Evolutionary conservation across 2,888 invertebrate species (phyloP).

Genomic region (Melikaiella ostensackeni): DNA sequence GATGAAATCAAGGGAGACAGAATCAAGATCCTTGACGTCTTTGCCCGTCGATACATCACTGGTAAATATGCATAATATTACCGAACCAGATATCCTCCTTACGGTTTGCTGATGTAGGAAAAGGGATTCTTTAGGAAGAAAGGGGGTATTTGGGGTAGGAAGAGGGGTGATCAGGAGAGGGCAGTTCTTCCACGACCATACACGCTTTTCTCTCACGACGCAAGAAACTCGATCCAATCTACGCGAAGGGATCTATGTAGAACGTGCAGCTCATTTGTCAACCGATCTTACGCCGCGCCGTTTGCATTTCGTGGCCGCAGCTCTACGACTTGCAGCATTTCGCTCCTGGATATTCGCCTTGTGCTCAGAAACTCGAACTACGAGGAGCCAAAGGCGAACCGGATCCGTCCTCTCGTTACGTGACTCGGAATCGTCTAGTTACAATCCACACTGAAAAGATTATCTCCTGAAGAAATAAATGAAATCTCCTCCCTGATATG

Average conservation of each 20-base stretch:
- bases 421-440: conserved; percentile 23
- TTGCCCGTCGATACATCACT: conserved; percentile 67
- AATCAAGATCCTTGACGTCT: conserved; percentile 63
- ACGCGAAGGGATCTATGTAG: conserved; percentile 74
- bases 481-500: background rate
- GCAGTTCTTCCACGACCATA: conserved; percentile 39
- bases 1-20: too few relatives aligned
- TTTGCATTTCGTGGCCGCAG: conserved; percentile 60
- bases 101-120: background rate
- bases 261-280: conserved; percentile 76
- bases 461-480: conserved; percentile 5
- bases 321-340: conserved; percentile 35
- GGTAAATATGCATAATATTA: conserved; percentile 10
- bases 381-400: conserved; percentile 70
- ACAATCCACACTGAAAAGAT: conserved; percentile 5
- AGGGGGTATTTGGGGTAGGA: background rate
- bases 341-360: conserved; percentile 52
- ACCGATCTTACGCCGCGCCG: conserved; percentile 67
- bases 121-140: background rate
- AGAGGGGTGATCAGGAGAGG: conserved; percentile 46
- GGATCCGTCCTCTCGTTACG: conserved; percentile 61
- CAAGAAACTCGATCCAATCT: conserved; percentile 76
- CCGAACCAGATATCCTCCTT: background rate
- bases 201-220: conserved; percentile 72
- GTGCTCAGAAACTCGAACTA: conserved; percentile 64